Evolutionary conservation across 92 coral and sea anemone species (phyloP), one percentile per base, ranked within the genome.

Genomic region (Heliopora coerulea): DNA sequence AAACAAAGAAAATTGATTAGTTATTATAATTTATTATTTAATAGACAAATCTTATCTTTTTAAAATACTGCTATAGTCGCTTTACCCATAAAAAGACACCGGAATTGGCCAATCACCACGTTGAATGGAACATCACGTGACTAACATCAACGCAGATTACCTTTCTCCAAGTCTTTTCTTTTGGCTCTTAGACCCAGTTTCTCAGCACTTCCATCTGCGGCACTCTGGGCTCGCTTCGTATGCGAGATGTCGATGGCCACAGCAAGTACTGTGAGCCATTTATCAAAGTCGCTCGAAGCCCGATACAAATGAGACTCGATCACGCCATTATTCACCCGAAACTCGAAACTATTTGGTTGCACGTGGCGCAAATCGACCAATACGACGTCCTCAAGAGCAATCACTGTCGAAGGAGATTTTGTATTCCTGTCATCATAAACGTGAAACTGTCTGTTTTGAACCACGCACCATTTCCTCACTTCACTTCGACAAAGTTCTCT

Each of bases 401-500:
- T 73, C 1, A 76, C 52, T 25, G 82, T 88, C 31, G 80, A 10
- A 19, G 88, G 86, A 10, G 81, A 59, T n/a, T 81, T 83, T 9
- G 75, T 39, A 1, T 86, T 82, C 59, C 87, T 90, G 50, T 88
- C 87, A 8, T 88, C 97, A 54, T 80, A 95, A 23, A 87, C 81
- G 42, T 56, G 76, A 44, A 95, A 76, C 32, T 26, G 50, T 21
- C 90, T 88, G 72, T 95, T 90, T 49, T 68, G 64, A 23, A 90
- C 80, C 0, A 88, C 90, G 37, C 99, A 95, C 99, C 99, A 95
- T 3, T 96, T 79, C 1, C 97, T 86, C 50, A 95, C 97, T 65
- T 90, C 91, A 63, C 96, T 95, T 39, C 85, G 86, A 56, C 91
- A 95, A 23, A 88, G 69, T 21, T 85, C 86, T 24, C 74, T 77